These are phyloP conservation scores for Pelagia noctiluca DNA, from an alignment of 30 jellyfish, hydroid and myxozoan genomes.

Conservation along the genomic window DNA sequence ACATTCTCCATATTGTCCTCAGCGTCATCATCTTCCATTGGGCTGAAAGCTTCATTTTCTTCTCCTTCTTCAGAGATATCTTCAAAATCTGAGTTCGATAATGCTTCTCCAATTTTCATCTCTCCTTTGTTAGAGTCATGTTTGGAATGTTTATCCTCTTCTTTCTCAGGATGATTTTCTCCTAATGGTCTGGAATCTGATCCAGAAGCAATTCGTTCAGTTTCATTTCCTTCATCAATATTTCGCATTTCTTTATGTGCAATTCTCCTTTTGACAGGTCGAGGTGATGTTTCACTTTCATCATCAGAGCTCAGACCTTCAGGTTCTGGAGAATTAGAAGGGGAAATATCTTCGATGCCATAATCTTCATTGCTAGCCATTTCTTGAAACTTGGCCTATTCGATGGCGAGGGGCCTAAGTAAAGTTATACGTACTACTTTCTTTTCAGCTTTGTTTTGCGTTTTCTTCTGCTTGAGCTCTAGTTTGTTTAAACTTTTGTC, in stretches of 20 bases:
- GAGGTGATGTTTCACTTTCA: conserved; percentile 23
- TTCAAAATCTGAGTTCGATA: conserved; percentile 25
- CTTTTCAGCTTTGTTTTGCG: too few relatives aligned
- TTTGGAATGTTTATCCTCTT: not conserved
- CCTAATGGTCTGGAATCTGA: not conserved
- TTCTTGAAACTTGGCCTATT: too few relatives aligned
- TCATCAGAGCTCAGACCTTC: conserved; percentile 64
- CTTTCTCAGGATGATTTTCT: not conserved
- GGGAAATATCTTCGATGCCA: conserved; percentile 17
- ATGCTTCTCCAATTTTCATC: not conserved
- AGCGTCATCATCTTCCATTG: conserved; percentile 55
- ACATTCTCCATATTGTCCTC: not conserved
- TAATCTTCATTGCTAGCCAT: too few relatives aligned
- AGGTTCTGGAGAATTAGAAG: not conserved
- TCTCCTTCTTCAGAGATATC: conserved; percentile 62
- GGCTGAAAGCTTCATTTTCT: conserved; percentile 68
- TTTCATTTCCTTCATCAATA: conserved; percentile 30
- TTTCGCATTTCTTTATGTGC: conserved; percentile 82
- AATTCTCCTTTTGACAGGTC: conserved; percentile 33
- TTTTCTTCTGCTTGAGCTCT: too few relatives aligned
- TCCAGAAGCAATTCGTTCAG: conserved; percentile 3
- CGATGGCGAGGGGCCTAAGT: too few relatives aligned
- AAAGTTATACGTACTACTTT: too few relatives aligned
- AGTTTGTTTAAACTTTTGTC: too few relatives aligned
- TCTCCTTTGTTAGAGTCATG: not conserved